These are phyloP conservation scores for Calliopsis andreniformis DNA, from an alignment of 1,140 invertebrate genomes.

Conservation along the genomic window DNA sequence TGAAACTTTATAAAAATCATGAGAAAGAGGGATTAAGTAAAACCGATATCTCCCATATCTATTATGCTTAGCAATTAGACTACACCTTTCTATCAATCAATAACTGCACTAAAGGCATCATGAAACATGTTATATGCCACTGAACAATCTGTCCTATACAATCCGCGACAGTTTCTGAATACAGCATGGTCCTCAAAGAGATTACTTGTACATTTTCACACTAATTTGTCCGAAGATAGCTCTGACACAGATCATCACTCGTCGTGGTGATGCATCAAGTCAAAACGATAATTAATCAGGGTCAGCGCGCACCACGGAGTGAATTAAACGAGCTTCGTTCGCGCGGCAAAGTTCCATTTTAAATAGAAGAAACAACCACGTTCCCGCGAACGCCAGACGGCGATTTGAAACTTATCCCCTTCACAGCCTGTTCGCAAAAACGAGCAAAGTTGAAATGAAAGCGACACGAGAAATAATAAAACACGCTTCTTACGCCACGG, in stretches of 20 bases:
- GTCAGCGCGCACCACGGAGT: background rate
- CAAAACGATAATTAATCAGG: background rate
- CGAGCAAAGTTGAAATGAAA: background rate
- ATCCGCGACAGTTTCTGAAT: too few species aligned
- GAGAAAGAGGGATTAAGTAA: background rate
- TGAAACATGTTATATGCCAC: too few species aligned
- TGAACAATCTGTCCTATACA: too few species aligned
- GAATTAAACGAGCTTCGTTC: background rate
- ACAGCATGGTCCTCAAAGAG: too few species aligned
- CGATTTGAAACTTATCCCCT: background rate
- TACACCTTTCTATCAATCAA: too few species aligned
- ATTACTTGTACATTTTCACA: too few species aligned
- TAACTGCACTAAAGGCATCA: too few species aligned
- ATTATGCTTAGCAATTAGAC: too few species aligned
- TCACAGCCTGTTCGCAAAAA: background rate
- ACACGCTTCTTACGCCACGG: background rate
- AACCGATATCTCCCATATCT: too few species aligned
- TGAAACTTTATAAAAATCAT: too few species aligned
- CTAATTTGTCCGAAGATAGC: too few species aligned
- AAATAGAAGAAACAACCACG: background rate
- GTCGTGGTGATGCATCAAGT: background rate
- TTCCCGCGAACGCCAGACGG: background rate
- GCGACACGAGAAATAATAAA: constrained; percentile 17
- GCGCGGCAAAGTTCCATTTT: background rate
- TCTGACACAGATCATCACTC: too few species aligned